Conservation (phyloP, 2,888 invertebrate species). For the Beris chalybata region DNA sequence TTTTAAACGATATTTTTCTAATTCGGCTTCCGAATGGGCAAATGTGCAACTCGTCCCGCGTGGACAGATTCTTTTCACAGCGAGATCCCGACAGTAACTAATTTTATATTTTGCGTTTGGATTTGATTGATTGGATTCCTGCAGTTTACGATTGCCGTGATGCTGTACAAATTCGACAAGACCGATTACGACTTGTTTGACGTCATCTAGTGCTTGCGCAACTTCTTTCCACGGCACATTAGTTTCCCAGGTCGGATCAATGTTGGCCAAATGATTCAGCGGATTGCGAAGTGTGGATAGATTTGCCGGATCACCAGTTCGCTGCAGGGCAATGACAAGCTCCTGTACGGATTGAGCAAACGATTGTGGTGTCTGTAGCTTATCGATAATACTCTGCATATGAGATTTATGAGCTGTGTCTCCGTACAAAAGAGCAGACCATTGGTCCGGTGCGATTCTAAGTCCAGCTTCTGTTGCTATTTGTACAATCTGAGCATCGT, state of each 20-base stretch:
- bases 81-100: constrained; percentile 85
- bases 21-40: constrained; percentile 88
- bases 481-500: constrained; percentile 98
- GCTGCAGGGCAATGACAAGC: constrained; percentile 83
- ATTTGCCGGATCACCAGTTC: constrained; percentile 83
- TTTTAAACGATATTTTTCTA: constrained; percentile 76
- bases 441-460: constrained; percentile 96
- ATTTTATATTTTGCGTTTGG: constrained; percentile 81
- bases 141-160: constrained; percentile 69
- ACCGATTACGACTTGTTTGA: constrained; percentile 72
- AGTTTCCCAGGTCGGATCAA: constrained; percentile 82
- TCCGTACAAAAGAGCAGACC: constrained; percentile 95
- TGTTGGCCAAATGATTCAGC: constrained; percentile 80
- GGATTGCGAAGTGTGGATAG: constrained; percentile 75
- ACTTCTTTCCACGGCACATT: constrained; percentile 68
- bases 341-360: constrained; percentile 91
- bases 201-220: constrained; percentile 68
- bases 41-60: constrained; percentile 87
- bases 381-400: constrained; percentile 92
- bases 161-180: constrained; percentile 77
- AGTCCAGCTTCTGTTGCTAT: constrained; percentile 97
- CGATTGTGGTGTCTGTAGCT: constrained; percentile 90
- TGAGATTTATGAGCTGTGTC: constrained; percentile 95
- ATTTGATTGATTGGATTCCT: constrained; percentile 62
- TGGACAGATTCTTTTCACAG: constrained; percentile 79